These are phyloP conservation scores for Drosophila bipectinata DNA, from an alignment of 1,140 invertebrate species.

Conservation along the genomic window DNA sequence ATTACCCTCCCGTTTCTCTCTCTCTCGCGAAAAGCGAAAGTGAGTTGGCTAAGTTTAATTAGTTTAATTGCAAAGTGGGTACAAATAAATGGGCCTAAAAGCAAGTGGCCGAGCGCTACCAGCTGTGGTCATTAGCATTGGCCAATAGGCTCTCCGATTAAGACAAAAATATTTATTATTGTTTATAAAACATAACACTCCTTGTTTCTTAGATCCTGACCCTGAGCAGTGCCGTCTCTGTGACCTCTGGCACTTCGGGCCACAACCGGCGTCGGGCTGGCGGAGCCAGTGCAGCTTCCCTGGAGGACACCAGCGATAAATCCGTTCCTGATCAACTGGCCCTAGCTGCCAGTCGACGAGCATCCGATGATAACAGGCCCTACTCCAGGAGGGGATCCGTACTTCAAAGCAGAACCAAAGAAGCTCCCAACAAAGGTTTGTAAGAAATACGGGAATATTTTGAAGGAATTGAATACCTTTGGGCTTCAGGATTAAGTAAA, in stretches of 20 bases:
- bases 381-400: constrained; percentile 46
- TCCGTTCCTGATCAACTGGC: constrained; percentile 66
- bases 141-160: background rate
- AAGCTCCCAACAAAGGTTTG: constrained; percentile 36
- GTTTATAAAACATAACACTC: background rate
- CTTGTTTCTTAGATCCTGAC: constrained; percentile 24
- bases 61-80: constrained; percentile 65
- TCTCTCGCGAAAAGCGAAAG: constrained; percentile 57
- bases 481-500: too few relatives aligned
- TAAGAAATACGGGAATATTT: too few relatives aligned
- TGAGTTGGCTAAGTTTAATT: constrained; percentile 61
- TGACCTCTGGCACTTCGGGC: constrained; percentile 44
- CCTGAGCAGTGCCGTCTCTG: constrained; percentile 21
- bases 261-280: constrained; percentile 39
- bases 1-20: background rate
- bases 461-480: too few relatives aligned
- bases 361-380: constrained; percentile 43
- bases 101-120: constrained; percentile 1
- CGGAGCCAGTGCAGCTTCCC: constrained; percentile 13
- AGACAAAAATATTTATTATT: background rate
- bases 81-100: constrained; percentile 11
- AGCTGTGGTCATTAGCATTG: constrained; percentile 14
- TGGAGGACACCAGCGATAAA: constrained; percentile 58
- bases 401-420: constrained; percentile 35
- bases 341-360: constrained; percentile 50